Percentiles rank a stretch among this genome's conserved stretches.
Evolutionary conservation across 2,888 invertebrate species (phyloP).

Genomic region (Ochropacha duplaris): DNA sequence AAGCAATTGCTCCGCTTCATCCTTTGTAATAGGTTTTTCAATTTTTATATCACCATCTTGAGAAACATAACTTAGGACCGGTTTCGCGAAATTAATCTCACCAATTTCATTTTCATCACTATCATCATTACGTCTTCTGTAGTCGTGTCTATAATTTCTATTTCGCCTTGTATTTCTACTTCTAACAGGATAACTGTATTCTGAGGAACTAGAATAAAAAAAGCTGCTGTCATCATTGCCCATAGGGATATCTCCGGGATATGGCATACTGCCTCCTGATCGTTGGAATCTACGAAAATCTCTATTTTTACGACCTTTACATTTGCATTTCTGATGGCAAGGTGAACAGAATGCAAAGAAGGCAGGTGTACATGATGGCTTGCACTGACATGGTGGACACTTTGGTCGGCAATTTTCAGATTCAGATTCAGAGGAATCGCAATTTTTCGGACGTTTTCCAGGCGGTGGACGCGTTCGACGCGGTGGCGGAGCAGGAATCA

Average conservation of each 20-base stretch:
- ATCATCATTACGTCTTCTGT: slow-evolving; percentile 16
- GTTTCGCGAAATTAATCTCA: slow-evolving; percentile 24
- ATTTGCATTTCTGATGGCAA: slow-evolving; percentile 65
- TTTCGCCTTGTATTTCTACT: slow-evolving; percentile 6
- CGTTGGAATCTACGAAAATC: slow-evolving; percentile 29
- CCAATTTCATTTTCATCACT: background rate
- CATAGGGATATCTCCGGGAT: slow-evolving; percentile 3
- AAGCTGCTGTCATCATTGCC: slow-evolving; percentile 7
- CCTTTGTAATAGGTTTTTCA: slow-evolving; percentile 44
- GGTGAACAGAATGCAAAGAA: slow-evolving; percentile 68
- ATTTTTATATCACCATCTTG: slow-evolving; percentile 48
- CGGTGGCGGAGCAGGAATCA: slow-evolving; percentile 27
- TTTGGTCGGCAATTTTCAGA: slow-evolving; percentile 50
- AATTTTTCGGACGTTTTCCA: too few species aligned
- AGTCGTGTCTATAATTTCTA: slow-evolving; percentile 9
- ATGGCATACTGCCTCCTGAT: slow-evolving; percentile 9
- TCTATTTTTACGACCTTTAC: slow-evolving; percentile 35
- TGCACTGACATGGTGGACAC: slow-evolving; percentile 66
- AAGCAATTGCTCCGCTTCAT: slow-evolving; percentile 44
- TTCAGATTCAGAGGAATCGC: too few species aligned
- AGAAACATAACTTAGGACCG: slow-evolving; percentile 36
- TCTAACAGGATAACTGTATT: background rate
- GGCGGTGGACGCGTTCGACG: too few species aligned
- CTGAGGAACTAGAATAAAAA: background rate
- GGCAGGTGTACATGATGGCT: slow-evolving; percentile 63